Conservation (phyloP, 2,888 invertebrate genomes). For the Epirrhoe alternata region DNA sequence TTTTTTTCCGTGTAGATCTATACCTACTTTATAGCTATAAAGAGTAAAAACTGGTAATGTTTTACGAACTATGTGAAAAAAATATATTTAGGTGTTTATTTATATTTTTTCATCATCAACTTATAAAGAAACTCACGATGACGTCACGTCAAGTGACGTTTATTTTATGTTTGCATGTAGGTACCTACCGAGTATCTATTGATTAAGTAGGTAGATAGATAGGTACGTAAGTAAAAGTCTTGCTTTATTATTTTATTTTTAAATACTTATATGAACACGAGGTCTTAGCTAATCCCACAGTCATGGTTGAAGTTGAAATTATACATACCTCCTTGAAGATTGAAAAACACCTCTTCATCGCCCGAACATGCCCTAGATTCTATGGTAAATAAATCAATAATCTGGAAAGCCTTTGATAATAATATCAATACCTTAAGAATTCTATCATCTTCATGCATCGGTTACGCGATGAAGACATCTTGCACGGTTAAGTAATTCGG, state of each 20-base stretch:
- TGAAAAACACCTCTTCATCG: too few relatives aligned
- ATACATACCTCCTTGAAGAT: too few relatives aligned
- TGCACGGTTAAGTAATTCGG: slow-evolving; percentile 51
- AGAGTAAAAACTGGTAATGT: too few relatives aligned
- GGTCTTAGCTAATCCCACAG: too few relatives aligned
- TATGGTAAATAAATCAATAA: too few relatives aligned
- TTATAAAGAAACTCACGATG: slow-evolving; percentile 30
- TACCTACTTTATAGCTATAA: too few relatives aligned
- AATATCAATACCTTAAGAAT: slow-evolving; percentile 13
- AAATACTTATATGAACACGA: slow-evolving; percentile 8
- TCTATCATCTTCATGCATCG: slow-evolving; percentile 28
- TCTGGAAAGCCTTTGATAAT: background rate
- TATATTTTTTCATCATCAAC: background rate
- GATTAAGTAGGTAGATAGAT: too few relatives aligned
- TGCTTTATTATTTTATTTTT: slow-evolving; percentile 22
- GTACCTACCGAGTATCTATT: background rate
- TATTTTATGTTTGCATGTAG: slow-evolving; percentile 32
- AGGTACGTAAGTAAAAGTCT: slow-evolving; percentile 6
- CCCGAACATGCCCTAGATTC: background rate
- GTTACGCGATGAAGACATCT: slow-evolving; percentile 41
- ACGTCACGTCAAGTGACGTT: slow-evolving; percentile 55
- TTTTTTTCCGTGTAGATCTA: background rate
- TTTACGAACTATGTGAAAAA: too few relatives aligned
- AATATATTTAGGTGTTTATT: too few relatives aligned
- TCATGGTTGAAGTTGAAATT: too few relatives aligned